Evolutionary conservation across 2,797 vertebrate species (phyloP).

Genomic region (Margarornis squamiger): DNA sequence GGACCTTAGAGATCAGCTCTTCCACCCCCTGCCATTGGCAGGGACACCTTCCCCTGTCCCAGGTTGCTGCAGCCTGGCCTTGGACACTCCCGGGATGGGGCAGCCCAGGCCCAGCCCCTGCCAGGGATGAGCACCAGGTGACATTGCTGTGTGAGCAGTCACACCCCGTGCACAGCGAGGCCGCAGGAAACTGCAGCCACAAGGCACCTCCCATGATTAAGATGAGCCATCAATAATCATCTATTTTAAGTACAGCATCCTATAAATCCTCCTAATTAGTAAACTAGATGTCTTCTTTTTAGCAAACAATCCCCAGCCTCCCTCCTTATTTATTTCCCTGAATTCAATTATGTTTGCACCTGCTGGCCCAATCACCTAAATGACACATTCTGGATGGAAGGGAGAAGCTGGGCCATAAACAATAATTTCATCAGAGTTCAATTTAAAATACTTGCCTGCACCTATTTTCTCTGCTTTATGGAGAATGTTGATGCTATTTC

Average conservation of each 20-base stretch:
- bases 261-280: constrained; percentile 56
- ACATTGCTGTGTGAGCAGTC: not conserved
- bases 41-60: not conserved
- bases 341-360: constrained; percentile 69
- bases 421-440: constrained; percentile 54
- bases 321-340: constrained; percentile 56
- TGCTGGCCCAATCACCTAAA: constrained; percentile 64
- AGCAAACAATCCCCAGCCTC: constrained; percentile 52
- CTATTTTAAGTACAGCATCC: constrained; percentile 41
- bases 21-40: not conserved
- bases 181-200: not conserved
- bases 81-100: not conserved
- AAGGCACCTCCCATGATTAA: not conserved
- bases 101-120: not conserved
- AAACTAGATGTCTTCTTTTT: constrained; percentile 54
- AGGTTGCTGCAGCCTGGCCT: not conserved
- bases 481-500: not conserved
- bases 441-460: constrained; percentile 51
- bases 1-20: not conserved
- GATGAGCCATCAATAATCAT: constrained; percentile 45
- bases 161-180: fast-evolving
- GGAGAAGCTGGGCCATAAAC: constrained; percentile 51
- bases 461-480: constrained; percentile 16
- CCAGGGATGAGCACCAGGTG: not conserved
- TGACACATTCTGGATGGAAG: constrained; percentile 64